Evolutionary conservation across 2,888 invertebrate genomes (phyloP), one percentile per base, ranked within the genome.

Genomic region (Elaeidobius kamerunicus): DNA sequence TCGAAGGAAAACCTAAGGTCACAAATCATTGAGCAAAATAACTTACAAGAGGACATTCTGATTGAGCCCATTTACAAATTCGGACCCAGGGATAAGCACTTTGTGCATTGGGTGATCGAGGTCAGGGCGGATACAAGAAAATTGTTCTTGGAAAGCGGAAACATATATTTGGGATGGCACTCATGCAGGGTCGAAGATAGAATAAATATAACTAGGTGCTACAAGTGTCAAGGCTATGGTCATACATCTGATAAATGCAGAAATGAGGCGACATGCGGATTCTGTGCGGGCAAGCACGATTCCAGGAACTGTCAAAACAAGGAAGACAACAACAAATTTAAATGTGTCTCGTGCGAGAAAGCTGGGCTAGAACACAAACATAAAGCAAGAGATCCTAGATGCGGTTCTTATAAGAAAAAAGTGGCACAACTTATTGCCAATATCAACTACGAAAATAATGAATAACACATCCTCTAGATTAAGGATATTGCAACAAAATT

Each of bases 111-210:
- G 41, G 41, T 40, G 20, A 11, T 48, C 2, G 41, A 48, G 19
- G 48, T 48, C 4, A 19, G 17, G 14, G 9, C 48, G 9, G n/a
- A 30, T 18, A 30, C 32, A 3, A 39, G 48, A 16, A 40, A 18
- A 15, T 2, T 2, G 2, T 11, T 44, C 5, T 27, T 44, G 12
- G 12, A 19, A 7, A 34, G 14, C 5, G 15, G 19, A 12, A 41
- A 16, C 3, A 4, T 48, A 12, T 39, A 20, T 32, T 3, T 48
- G n/a, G 14, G 19, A 11, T 48, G 48, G 48, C 48, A 48, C 15
- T 40, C 40, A 7, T 48, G 48, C 19, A 40, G 12, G 2, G 48
- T 48, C 14, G 48, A 39, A 32, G 48, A 48, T 16, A 44, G 18
- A 30, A 32, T 40, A 9, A 5, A 18, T 15, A 6, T 40, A 12